phyloP scores from a whole-genome alignment of 2,888 invertebrate genomes.

The Folsomia manolachei region DNA sequence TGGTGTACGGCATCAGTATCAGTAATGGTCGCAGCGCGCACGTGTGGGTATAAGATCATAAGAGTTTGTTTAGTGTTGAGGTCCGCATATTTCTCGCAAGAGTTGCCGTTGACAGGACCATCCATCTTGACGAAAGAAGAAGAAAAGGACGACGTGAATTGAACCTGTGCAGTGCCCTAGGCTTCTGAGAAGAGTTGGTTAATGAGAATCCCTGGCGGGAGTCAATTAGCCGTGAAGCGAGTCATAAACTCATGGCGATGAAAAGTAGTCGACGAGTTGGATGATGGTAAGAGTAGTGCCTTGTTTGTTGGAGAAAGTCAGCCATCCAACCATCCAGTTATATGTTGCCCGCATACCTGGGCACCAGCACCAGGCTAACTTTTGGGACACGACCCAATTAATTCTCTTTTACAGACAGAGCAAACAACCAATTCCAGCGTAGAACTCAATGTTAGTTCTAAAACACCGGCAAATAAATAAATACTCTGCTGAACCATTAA shows the following conservation, averaged over 20 bases:
- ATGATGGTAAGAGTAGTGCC: too few species aligned
- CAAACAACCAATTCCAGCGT: background rate
- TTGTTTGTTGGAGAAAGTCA: background rate
- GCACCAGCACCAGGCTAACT: background rate
- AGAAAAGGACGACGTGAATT: background rate
- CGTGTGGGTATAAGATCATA: too few species aligned
- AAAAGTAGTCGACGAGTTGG: background rate
- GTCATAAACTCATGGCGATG: slow-evolving; percentile 19
- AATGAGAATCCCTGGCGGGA: slow-evolving; percentile 36
- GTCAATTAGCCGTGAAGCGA: slow-evolving; percentile 49
- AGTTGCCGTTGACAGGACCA: slow-evolving; percentile 44
- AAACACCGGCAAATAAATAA: too few species aligned
- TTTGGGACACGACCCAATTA: background rate
- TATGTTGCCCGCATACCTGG: background rate
- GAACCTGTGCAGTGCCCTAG: background rate
- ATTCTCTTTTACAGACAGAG: background rate
- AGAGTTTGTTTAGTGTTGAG: slow-evolving; percentile 27
- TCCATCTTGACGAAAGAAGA: slow-evolving; percentile 40
- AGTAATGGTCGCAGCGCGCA: too few species aligned
- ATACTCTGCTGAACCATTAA: too few species aligned
- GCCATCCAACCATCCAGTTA: background rate
- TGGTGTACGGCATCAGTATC: too few species aligned
- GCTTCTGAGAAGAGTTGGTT: slow-evolving; percentile 6
- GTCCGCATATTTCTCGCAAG: slow-evolving; percentile 40
- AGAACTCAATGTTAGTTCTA: background rate